These are phyloP conservation scores for Prostheceraeus crozeri DNA, from an alignment of 2,888 invertebrate species.

Conservation along the genomic window DNA sequence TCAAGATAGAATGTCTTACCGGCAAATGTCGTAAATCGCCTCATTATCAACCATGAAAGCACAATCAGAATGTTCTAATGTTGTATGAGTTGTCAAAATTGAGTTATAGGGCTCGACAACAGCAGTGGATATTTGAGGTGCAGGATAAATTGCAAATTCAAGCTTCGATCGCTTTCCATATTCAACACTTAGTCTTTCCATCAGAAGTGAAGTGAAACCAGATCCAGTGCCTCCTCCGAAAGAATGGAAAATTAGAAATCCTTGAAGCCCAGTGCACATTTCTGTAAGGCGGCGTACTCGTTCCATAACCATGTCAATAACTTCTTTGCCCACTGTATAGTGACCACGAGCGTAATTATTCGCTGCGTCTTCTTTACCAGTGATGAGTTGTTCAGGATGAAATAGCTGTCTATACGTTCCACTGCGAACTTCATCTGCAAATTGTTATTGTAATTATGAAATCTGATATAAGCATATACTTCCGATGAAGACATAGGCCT, in stretches of 20 bases:
- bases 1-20: too few species aligned
- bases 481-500: too few species aligned
- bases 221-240: constrained; percentile 30
- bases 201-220: constrained; percentile 14
- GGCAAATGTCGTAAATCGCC: constrained; percentile 60
- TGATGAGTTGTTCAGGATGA: constrained; percentile 38
- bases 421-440: constrained; percentile 40
- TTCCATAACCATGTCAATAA: constrained; percentile 21
- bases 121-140: constrained; percentile 41
- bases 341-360: constrained; percentile 39
- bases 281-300: constrained; percentile 6
- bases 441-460: too few species aligned
- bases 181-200: constrained; percentile 19
- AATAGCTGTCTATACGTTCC: constrained; percentile 38
- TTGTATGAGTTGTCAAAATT: constrained; percentile 83
- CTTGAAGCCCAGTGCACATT: constrained; percentile 8
- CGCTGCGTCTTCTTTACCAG: constrained; percentile 39
- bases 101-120: constrained; percentile 67
- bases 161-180: constrained; percentile 21
- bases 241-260: constrained; percentile 18
- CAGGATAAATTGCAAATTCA: constrained; percentile 21
- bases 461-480: too few species aligned
- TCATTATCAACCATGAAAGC: constrained; percentile 58
- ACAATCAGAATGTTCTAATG: constrained; percentile 80
- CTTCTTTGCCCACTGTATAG: constrained; percentile 37